Conservation (phyloP, 1,140 invertebrate species). For the Pogonomyrmex californicus region DNA sequence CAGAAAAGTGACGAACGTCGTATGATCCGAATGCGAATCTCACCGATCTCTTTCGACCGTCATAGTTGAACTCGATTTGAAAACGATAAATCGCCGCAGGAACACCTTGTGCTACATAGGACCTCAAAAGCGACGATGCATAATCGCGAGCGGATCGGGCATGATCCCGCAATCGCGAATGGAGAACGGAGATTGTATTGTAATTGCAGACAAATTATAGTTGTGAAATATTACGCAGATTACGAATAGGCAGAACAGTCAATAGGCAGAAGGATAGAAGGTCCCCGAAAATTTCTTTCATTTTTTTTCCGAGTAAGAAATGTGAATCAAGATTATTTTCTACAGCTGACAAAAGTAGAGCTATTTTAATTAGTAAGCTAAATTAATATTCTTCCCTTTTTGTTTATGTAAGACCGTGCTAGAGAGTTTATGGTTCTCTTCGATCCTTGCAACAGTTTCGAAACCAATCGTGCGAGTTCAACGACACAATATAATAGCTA, state of each 20-base stretch:
- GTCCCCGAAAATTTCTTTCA: not conserved
- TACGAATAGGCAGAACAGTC: not conserved
- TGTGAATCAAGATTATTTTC: not conserved
- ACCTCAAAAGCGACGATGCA: not conserved
- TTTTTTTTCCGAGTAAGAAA: not conserved
- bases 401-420: not conserved
- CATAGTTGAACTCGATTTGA: not conserved
- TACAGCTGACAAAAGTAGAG: not conserved
- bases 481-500: conserved; percentile 19
- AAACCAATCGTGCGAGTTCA: conserved; percentile 7
- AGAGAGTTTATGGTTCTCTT: not conserved
- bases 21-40: not conserved
- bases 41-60: not conserved
- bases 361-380: not conserved
- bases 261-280: no score
- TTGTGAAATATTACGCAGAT: not conserved
- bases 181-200: conserved; percentile 15
- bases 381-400: not conserved
- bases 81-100: not conserved
- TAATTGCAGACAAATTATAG: not conserved
- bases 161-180: conserved; percentile 16
- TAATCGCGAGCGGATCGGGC: conserved; percentile 1
- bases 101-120: conserved; percentile 28
- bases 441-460: not conserved
- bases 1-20: not conserved